Conservation (phyloP, 2,888 invertebrate species). For the Euphydryas editha region DNA sequence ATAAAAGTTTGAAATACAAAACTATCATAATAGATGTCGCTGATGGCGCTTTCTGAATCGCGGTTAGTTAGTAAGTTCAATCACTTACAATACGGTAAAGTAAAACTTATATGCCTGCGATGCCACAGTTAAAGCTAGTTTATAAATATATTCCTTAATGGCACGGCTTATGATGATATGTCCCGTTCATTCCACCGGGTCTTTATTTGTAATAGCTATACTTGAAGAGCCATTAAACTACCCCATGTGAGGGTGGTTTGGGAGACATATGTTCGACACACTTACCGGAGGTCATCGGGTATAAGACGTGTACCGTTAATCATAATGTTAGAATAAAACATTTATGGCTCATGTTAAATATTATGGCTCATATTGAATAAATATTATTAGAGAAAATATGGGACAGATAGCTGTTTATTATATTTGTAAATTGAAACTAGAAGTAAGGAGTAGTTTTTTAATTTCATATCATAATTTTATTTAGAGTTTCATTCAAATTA, state of each 20-base stretch:
- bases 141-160: neutral
- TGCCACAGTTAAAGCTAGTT: too few species aligned
- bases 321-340: neutral
- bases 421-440: too few species aligned
- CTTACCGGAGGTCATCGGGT: slow-evolving; percentile 3
- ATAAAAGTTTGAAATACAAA: too few species aligned
- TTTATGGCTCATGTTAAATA: neutral
- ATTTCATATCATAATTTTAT: too few species aligned
- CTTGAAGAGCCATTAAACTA: slow-evolving; percentile 36
- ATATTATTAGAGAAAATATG: neutral
- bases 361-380: neutral
- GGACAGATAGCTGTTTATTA: too few species aligned
- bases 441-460: too few species aligned
- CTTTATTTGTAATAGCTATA: slow-evolving; percentile 37
- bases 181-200: slow-evolving; percentile 21
- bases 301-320: slow-evolving; percentile 2
- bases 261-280: slow-evolving; percentile 12
- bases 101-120: too few species aligned
- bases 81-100: too few species aligned
- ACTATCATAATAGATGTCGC: too few species aligned
- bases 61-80: too few species aligned
- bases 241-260: slow-evolving; percentile 18
- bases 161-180: neutral
- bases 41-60: too few species aligned
- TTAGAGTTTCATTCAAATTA: too few species aligned